Evolutionary conservation across 1,140 invertebrate species (phyloP).

Genomic region (Paramacrobiotus metropolitanus): DNA sequence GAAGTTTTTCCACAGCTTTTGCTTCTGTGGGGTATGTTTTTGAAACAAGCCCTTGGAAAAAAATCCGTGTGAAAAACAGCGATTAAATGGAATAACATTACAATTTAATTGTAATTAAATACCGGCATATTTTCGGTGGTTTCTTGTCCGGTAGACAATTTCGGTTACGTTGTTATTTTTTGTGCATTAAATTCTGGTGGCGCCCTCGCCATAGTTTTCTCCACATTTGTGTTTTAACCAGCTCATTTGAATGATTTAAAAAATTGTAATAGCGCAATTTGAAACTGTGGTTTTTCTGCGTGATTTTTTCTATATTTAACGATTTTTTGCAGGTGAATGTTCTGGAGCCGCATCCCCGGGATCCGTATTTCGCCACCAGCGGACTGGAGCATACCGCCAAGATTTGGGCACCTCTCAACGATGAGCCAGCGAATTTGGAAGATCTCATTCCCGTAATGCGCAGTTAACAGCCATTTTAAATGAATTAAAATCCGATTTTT

Average conservation of each 20-base stretch:
- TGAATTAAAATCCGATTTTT: slow-evolving; percentile 1
- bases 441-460: slow-evolving; percentile 27
- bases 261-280: neutral
- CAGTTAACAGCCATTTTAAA: slow-evolving; percentile 6
- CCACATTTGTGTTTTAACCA: too few species aligned
- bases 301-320: neutral
- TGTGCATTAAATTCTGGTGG: too few species aligned
- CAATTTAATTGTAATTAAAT: too few species aligned
- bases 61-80: too few species aligned
- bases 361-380: slow-evolving; percentile 65
- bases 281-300: neutral
- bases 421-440: slow-evolving; percentile 28
- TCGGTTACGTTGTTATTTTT: too few species aligned
- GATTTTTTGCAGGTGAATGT: slow-evolving; percentile 49
- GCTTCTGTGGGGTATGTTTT: too few species aligned
- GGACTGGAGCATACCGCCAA: slow-evolving; percentile 76
- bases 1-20: too few species aligned
- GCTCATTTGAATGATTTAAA: slow-evolving; percentile 5
- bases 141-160: too few species aligned
- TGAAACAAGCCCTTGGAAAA: too few species aligned
- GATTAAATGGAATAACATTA: too few species aligned
- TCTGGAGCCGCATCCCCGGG: slow-evolving; percentile 61
- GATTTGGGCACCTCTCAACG: slow-evolving; percentile 59
- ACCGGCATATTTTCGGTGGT: too few species aligned
- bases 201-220: too few species aligned